A percentile compares a stretch with the other conserved stretches of the same genome.
Evolutionary conservation across 2,113 vertebrate species (phyloP).

Genomic region (Catharus bicknelli): DNA sequence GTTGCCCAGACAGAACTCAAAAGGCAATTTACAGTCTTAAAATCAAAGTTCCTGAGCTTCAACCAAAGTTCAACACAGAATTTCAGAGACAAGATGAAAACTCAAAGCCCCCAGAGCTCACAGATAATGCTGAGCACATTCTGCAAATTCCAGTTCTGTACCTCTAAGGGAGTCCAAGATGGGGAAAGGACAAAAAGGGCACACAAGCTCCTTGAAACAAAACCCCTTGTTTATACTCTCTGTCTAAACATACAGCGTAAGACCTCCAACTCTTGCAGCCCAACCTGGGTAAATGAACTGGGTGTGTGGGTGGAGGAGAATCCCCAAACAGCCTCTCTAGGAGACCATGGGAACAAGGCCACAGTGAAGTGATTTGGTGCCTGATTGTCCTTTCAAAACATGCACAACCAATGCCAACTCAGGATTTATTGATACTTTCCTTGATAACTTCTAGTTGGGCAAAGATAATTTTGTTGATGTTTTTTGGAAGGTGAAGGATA

Average conservation of each 20-base stretch:
- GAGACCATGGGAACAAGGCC: not conserved
- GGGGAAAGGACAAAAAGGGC: not conserved
- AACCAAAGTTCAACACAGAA: not conserved
- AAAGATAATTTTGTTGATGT: not conserved
- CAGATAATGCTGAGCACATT: not conserved
- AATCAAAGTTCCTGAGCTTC: not conserved
- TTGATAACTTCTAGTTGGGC: not conserved
- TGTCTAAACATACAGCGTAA: fast-evolving
- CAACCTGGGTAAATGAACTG: not conserved
- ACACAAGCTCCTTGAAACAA: not conserved
- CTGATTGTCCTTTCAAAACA: not conserved
- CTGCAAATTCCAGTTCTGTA: not conserved
- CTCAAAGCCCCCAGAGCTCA: not conserved
- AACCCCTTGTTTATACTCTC: not conserved
- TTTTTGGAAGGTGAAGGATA: not conserved
- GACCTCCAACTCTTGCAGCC: not conserved
- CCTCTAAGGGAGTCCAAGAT: not conserved
- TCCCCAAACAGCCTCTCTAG: not conserved
- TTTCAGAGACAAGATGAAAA: not conserved
- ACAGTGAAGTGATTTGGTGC: fast-evolving
- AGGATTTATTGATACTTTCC: not conserved
- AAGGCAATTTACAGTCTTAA: not conserved
- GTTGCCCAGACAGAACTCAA: not conserved
- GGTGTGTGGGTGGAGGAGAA: not conserved
- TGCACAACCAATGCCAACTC: not conserved